phyloP scores from a whole-genome alignment of 2,797 vertebrate species.

The Rhadinocentrus ornatus region DNA sequence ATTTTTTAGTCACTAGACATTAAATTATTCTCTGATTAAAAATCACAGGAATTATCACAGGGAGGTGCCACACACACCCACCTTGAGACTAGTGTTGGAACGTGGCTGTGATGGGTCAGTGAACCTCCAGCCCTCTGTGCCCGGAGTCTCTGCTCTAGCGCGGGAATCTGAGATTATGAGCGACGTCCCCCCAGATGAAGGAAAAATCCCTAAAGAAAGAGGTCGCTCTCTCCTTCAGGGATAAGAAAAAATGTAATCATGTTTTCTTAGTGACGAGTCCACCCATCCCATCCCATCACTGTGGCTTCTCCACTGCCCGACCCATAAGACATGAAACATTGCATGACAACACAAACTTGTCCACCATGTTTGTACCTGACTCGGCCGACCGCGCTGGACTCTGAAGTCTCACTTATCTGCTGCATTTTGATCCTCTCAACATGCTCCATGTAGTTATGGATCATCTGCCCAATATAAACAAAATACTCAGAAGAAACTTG shows the following conservation, averaged over 20 bases:
- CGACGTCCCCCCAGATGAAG: constrained; percentile 86
- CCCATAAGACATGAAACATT: background rate
- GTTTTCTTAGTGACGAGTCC: background rate
- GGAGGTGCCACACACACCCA: constrained; percentile 56
- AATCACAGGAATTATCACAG: background rate
- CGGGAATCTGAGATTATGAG: constrained; percentile 87
- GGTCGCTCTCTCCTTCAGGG: constrained; percentile 92
- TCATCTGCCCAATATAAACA: constrained; percentile 86
- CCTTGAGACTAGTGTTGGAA: constrained; percentile 95
- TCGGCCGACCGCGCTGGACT: constrained; percentile 64
- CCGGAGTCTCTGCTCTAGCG: constrained; percentile 86
- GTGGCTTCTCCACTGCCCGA: background rate
- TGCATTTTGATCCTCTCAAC: constrained; percentile 96
- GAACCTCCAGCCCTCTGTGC: constrained; percentile 92
- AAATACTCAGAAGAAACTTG: constrained; percentile 3
- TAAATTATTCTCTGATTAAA: constrained; percentile 5
- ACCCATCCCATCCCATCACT: background rate
- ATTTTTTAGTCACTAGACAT: background rate
- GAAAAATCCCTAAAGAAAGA: constrained; percentile 93
- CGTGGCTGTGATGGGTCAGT: constrained; percentile 87
- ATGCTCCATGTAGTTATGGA: constrained; percentile 98
- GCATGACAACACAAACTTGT: background rate
- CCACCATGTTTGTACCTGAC: constrained; percentile 67
- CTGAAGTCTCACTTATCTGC: constrained; percentile 80
- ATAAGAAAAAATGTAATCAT: background rate